Evolutionary conservation across 2,113 vertebrate genomes (phyloP).

Genomic region (Pholis gunnellus): DNA sequence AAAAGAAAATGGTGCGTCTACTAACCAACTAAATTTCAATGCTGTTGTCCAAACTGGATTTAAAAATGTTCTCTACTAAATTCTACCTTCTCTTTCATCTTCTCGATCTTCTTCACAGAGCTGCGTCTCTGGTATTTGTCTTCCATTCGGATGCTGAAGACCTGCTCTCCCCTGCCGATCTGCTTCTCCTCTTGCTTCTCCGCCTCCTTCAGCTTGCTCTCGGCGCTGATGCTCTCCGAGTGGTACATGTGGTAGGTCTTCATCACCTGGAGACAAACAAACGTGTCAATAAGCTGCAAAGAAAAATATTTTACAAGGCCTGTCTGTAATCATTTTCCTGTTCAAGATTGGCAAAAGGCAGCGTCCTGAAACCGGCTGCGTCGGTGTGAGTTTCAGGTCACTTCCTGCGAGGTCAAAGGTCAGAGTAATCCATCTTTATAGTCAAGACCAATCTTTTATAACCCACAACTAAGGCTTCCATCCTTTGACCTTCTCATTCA

Average conservation of each 20-base stretch:
- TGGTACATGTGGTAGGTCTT: constrained; percentile 99
- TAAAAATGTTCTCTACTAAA: not conserved
- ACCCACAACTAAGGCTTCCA: constrained; percentile 25
- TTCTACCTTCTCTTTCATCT: constrained; percentile 98
- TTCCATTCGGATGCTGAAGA: constrained; percentile 93
- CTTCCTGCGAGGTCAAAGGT: constrained; percentile 36
- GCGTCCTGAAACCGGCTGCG: not conserved
- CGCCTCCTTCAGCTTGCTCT: constrained; percentile 97
- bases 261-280: constrained; percentile 89
- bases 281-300: not conserved
- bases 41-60: not conserved
- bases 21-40: not conserved
- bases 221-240: constrained; percentile 95
- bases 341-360: not conserved
- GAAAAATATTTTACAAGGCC: not conserved
- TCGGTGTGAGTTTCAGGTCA: constrained; percentile 14
- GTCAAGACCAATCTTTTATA: constrained; percentile 4
- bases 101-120: constrained; percentile 99
- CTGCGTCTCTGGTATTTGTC: constrained; percentile 93
- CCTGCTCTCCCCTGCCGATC: constrained; percentile 91
- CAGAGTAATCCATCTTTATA: constrained; percentile 32
- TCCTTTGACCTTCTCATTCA: constrained; percentile 39
- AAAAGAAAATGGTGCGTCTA: not conserved
- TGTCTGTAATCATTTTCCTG: not conserved
- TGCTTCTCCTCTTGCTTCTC: constrained; percentile 99